These are phyloP conservation scores for Listronotus oregonensis DNA, from an alignment of 1,140 invertebrate genomes.

Conservation along the genomic window DNA sequence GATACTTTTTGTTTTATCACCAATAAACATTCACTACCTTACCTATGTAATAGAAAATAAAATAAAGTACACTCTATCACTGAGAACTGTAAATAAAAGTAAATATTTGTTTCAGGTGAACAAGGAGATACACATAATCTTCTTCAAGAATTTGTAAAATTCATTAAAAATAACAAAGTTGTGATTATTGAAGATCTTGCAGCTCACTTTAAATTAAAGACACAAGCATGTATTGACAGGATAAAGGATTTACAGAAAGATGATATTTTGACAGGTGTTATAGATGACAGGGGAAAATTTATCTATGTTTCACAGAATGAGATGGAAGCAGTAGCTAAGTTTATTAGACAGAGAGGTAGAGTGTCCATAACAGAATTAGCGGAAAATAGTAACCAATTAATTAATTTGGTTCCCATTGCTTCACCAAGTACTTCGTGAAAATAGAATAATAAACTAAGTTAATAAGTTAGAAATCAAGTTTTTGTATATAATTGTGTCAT, in stretches of 20 bases:
- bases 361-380: constrained; percentile 92
- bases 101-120: constrained; percentile 54
- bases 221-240: constrained; percentile 82
- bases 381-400: constrained; percentile 91
- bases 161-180: constrained; percentile 92
- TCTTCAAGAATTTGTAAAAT: constrained; percentile 77
- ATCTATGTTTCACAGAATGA: constrained; percentile 95
- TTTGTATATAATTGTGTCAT: constrained; percentile 38
- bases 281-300: constrained; percentile 99
- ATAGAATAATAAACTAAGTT: neutral
- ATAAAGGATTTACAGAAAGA: constrained; percentile 84
- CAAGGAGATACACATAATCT: constrained; percentile 71
- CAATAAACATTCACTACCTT: too few species aligned
- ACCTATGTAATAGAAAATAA: too few species aligned
- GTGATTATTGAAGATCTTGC: constrained; percentile 94
- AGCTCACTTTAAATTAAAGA: constrained; percentile 90
- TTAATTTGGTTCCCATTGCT: constrained; percentile 74
- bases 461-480: neutral
- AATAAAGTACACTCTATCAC: neutral
- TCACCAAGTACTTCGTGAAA: constrained; percentile 51
- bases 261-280: constrained; percentile 87
- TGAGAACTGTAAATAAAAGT: neutral
- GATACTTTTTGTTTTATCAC: too few species aligned
- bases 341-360: constrained; percentile 92
- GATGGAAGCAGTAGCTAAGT: constrained; percentile 90